Base-by-base conservation (phyloP, 1,140 invertebrate genomes). In the Parasteatoda tepidariorum region DNA sequence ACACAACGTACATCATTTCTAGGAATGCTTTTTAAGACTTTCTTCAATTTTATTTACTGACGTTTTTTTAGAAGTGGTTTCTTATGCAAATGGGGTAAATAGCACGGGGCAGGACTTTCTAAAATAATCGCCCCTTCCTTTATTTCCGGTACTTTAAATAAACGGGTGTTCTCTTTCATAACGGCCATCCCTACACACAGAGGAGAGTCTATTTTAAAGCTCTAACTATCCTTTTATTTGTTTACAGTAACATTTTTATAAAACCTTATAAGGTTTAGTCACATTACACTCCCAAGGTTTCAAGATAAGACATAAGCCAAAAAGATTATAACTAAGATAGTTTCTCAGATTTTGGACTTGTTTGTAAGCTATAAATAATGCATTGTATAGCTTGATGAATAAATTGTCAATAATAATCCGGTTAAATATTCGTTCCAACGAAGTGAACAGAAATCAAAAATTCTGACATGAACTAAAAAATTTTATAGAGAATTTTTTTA, bases 81-180 rank as follows among this genome's bases (percentile, higher is more conserved):
- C 38, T 48, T 48, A 48, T 48, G 38, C 38, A 48, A 48, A 48
- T 48, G 38, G 38, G 38, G 9, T n/a, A n/a, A n/a, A n/a, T n/a
- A n/a, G n/a, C 38, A 48, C 9, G 38, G 18, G 4, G 18, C 11
- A 61, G 66, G n/a, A 55, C 28, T n/a, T 31, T 38, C 73, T 18
- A 61, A 75, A 75, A 75, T 75, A 75, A 75, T 75, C 73, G 62
- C 55, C 55, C 73, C 30, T 75, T 62, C 57, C 55, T 75, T 75
- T 62, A 75, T 61, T 59, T 75, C 73, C 73, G 73, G 73, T 75
- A 75, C 73, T 75, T 75, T 75, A 75, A 75, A 75, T 75, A 62
- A 73, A 75, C 73, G 33, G 2, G 7, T 18, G 41, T 33, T 28
- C 33, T 34, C 30, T 75, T 75, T 61, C 34, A 26, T 7, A 62